Base-by-base conservation (phyloP, 2,888 invertebrate genomes). In the Campoletis raptor region DNA sequence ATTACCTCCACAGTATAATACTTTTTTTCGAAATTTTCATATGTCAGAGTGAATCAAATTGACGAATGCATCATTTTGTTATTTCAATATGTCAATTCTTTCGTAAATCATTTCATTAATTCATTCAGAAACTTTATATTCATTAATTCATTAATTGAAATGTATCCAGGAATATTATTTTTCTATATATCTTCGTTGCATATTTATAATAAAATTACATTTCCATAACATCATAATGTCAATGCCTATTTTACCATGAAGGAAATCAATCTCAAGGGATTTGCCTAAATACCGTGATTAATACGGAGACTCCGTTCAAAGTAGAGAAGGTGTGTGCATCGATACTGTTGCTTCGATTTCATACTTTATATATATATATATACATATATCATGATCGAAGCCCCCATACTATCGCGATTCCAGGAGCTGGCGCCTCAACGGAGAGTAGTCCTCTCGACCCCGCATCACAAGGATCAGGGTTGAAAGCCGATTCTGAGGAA, bases 401-500 rank as follows among this genome's bases (percentile, higher is more conserved):
- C 57, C 70, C 73, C 70, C 30, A 21, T 18, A 36, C 79, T 52
- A 67, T 83, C 42, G 76, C 61, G 72, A 48, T 18, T 74, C 42
- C 45, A 42, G 21, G 12, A 61, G n/a, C 18, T 21, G 52, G 54
- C 66, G 36, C 52, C 37, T 37, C 73, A 37, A 77, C 18, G 45
- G 24, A 48, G 37, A 77, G 48, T 61, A 48, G 24, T 77, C 57
- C 72, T 45, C 24, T 73, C 21, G 69, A 40, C 10, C 69, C 45
- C 48, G 72, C 78, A 61, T 37, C 69, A 64, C 64, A 37, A 74
- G 84, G 84, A 84, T 84, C 86, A 85, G 30, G 36, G 69, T 12
- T 24, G 54, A 45, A 81, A 86, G 81, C 85, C 54, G 85, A 52
- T 85, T 69, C 84, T 81, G 72, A 76, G 85, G 73, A 69, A 85